These are phyloP conservation scores for Chrysomela aeneicollis DNA, from an alignment of 2,888 invertebrate species.

Conservation along the genomic window DNA sequence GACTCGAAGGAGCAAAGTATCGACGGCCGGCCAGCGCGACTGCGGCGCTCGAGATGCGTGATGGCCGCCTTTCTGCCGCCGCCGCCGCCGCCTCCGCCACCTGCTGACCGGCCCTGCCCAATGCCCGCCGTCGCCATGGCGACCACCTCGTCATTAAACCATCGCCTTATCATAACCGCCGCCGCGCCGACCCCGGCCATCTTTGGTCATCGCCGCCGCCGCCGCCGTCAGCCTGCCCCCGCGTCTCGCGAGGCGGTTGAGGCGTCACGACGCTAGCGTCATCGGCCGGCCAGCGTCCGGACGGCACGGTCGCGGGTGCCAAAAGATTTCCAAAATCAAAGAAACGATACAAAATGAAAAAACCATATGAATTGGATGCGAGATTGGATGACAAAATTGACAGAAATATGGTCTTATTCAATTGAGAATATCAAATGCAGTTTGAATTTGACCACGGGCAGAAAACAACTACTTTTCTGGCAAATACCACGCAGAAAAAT, in stretches of 20 bases:
- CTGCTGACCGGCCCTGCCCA: conserved; percentile 63
- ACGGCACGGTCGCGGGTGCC: too few relatives aligned
- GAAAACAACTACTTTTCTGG: too few relatives aligned
- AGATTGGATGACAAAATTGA: too few relatives aligned
- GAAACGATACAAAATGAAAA: too few relatives aligned
- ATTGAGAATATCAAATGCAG: too few relatives aligned
- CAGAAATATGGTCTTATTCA: too few relatives aligned
- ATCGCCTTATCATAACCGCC: conserved; percentile 68
- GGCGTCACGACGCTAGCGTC: conserved; percentile 46
- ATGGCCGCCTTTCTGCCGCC: conserved; percentile 54
- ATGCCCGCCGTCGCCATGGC: conserved; percentile 64
- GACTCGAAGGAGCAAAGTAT: conserved; percentile 36
- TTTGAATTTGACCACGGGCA: too few relatives aligned
- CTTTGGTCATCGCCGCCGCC: conserved; percentile 60
- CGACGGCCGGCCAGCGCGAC: conserved; percentile 36
- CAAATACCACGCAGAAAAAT: too few relatives aligned
- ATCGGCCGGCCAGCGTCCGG: conserved; percentile 33
- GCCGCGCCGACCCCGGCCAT: conserved; percentile 61
- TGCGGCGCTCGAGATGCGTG: conserved; percentile 61
- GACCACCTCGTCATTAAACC: conserved; percentile 66
- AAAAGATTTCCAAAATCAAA: too few relatives aligned
- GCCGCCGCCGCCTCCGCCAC: conserved; percentile 56
- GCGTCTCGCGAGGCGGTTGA: conserved; percentile 17
- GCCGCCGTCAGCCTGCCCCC: conserved; percentile 35
- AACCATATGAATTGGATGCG: too few relatives aligned